Conservation (phyloP, 2,888 invertebrate genomes). For the Neocrepidodera transversa region DNA sequence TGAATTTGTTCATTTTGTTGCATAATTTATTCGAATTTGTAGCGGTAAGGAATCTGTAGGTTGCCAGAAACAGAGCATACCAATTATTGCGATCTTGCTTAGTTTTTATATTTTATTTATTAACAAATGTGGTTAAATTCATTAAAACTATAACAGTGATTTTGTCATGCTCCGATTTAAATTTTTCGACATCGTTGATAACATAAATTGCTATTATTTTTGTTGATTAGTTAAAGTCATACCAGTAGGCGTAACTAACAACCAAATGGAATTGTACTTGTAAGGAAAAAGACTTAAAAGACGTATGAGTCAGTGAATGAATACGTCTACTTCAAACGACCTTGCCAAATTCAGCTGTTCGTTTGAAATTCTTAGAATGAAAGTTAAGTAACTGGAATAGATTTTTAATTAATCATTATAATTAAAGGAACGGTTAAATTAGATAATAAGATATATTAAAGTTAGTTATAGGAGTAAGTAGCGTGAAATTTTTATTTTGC, state of each 20-base stretch:
- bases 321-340: not conserved
- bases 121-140: not conserved
- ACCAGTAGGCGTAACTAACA: not conserved
- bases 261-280: slow-evolving; percentile 1
- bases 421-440: too few species aligned
- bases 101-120: not conserved
- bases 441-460: not conserved
- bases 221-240: too few species aligned
- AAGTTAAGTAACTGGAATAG: not conserved
- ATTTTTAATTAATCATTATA: not conserved
- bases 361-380: not conserved
- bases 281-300: not conserved
- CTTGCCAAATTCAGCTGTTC: not conserved
- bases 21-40: not conserved
- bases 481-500: too few species aligned
- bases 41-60: slow-evolving; percentile 26
- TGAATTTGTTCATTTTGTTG: slow-evolving; percentile 4
- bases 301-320: slow-evolving; percentile 3
- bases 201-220: too few species aligned
- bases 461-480: too few species aligned
- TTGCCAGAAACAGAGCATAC: slow-evolving; percentile 20
- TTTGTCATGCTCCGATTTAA: not conserved
- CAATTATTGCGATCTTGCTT: slow-evolving; percentile 1
- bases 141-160: not conserved
- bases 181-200: too few species aligned